Evolutionary conservation across 2,797 vertebrate species (phyloP).

Genomic region (Micropoecilia bifurca): DNA sequence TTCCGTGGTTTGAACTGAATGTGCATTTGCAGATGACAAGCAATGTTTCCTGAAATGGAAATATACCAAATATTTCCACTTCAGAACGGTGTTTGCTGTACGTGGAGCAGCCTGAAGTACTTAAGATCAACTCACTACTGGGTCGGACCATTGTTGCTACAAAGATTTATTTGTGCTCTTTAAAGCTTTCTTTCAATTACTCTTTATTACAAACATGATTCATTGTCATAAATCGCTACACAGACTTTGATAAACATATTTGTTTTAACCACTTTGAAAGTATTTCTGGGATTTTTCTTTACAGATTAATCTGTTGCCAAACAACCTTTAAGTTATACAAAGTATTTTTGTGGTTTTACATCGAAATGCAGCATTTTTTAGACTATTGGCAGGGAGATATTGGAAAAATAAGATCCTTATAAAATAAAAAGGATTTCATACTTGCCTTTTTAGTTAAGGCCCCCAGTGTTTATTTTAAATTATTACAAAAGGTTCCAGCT

Average conservation of each 20-base stretch:
- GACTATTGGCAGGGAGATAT: not conserved
- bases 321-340: not conserved
- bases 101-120: not conserved
- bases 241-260: not conserved
- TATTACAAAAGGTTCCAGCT: not conserved
- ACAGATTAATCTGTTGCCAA: not conserved
- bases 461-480: not conserved
- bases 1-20: not conserved
- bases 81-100: not conserved
- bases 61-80: not conserved
- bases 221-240: not conserved
- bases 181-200: too few relatives aligned
- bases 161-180: not conserved
- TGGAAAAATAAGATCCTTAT: not conserved
- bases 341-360: not conserved
- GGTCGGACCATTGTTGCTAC: not conserved
- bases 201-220: not conserved
- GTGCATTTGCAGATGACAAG: not conserved
- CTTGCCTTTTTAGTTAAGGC: not conserved
- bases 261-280: not conserved
- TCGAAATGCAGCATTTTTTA: not conserved
- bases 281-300: too few relatives aligned
- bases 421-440: not conserved
- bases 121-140: not conserved
- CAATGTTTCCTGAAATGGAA: not conserved